phyloP scores from a whole-genome alignment of 1,140 invertebrate species.

The Eupristina koningsbergeri region DNA sequence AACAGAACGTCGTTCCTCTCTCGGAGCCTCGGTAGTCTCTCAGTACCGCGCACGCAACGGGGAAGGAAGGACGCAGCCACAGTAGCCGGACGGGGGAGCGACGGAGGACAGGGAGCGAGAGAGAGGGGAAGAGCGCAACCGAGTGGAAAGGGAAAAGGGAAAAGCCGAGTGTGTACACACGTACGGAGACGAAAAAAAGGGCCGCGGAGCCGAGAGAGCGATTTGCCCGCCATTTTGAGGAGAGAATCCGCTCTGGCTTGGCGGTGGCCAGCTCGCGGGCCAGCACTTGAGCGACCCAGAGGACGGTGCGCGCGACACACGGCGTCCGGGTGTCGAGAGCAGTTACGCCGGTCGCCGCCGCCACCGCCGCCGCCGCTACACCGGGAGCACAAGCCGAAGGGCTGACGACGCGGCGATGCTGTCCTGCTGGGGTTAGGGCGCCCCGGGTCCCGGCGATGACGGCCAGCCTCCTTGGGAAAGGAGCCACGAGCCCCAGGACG shows the following conservation, averaged over 20 bases:
- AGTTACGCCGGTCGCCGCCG: neutral
- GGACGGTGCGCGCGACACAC: neutral
- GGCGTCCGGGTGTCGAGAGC: neutral
- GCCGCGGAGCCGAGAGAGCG: constrained; percentile 1
- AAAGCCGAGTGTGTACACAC: neutral
- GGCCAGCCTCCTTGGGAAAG: neutral
- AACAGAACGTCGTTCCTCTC: constrained; percentile 11
- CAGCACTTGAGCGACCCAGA: neutral
- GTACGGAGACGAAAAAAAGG: constrained; percentile 28
- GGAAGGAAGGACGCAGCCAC: neutral
- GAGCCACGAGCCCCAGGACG: neutral
- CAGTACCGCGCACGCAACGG: neutral
- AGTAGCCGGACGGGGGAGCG: neutral
- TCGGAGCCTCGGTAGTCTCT: neutral
- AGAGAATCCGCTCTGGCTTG: constrained; percentile 17
- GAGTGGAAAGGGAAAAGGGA: constrained; percentile 33
- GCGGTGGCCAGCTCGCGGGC: neutral
- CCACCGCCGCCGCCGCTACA: too few species aligned
- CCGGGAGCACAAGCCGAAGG: neutral
- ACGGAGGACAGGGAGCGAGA: neutral
- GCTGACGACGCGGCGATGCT: neutral
- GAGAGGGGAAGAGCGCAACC: neutral
- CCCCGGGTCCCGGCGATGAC: neutral
- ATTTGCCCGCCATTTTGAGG: constrained; percentile 49
- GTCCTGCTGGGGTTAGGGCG: neutral